Evolutionary conservation across 2,797 vertebrate genomes (phyloP).

Genomic region (Rhinichthys osculus): DNA sequence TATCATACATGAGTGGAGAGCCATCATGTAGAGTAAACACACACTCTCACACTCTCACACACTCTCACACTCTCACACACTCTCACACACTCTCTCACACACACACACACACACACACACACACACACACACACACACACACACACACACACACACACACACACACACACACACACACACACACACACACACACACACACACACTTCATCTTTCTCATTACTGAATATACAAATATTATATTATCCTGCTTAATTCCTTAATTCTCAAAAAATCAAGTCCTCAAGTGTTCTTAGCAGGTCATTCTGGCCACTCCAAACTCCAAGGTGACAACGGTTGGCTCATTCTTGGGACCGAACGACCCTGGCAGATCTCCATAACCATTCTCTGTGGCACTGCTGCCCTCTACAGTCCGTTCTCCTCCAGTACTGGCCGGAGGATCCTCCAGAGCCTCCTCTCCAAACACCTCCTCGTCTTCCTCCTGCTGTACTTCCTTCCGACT

Average conservation of each 20-base stretch:
- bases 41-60: conserved; percentile 23
- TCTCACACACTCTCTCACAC: too few relatives aligned
- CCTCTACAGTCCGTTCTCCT: conserved; percentile 90
- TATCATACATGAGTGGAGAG: conserved; percentile 10
- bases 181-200: conserved; percentile 54
- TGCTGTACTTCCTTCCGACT: conserved; percentile 86
- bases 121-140: conserved; percentile 55
- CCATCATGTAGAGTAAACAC: conserved; percentile 15
- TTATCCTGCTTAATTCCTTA: conserved; percentile 24
- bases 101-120: conserved; percentile 13
- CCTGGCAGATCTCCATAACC: conserved; percentile 83
- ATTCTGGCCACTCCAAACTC: conserved; percentile 96
- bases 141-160: conserved; percentile 21
- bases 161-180: conserved; percentile 15
- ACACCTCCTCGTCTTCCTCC: conserved; percentile 78
- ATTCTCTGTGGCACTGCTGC: conserved; percentile 90
- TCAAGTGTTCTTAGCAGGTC: conserved; percentile 85
- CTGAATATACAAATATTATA: conserved; percentile 41
- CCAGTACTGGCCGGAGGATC: conserved; percentile 67
- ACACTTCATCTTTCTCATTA: conserved; percentile 49
- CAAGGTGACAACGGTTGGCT: conserved; percentile 91
- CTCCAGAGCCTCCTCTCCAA: conserved; percentile 76
- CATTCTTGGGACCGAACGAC: conserved; percentile 82
- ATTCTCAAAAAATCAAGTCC: conserved; percentile 56
- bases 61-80: too few relatives aligned